Conservation (phyloP, 1,140 invertebrate species). For the Diabrotica undecimpunctata region DNA sequence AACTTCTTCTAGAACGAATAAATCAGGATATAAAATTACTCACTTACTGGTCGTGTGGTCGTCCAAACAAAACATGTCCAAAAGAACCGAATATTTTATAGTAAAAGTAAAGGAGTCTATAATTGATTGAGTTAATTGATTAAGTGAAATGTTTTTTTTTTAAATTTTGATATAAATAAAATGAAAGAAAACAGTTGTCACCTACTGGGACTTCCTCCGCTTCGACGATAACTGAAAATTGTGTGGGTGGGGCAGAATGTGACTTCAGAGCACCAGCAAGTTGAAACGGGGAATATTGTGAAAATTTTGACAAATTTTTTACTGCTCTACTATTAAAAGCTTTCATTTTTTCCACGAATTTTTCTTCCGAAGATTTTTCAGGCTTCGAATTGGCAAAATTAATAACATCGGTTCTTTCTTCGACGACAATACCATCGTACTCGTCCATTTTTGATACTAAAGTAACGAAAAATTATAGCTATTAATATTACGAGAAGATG, state of each 20-base stretch:
- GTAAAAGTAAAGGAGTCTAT: too few relatives aligned
- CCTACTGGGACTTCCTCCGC: constrained; percentile 37
- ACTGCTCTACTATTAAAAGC: constrained; percentile 12
- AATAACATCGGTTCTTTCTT: constrained; percentile 29
- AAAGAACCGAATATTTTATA: too few relatives aligned
- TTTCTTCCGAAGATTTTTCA: constrained; percentile 20
- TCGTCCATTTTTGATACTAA: constrained; percentile 18
- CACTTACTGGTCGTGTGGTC: too few relatives aligned
- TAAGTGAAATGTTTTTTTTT: too few relatives aligned
- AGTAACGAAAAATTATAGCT: not conserved
- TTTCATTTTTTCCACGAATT: constrained; percentile 22
- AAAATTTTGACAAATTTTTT: constrained; percentile 28
- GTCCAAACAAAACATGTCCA: too few relatives aligned
- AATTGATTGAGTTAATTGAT: too few relatives aligned
- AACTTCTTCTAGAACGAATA: too few relatives aligned
- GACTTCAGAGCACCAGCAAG: constrained; percentile 18
- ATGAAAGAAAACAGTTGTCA: constrained; percentile 8
- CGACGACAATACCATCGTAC: constrained; percentile 29
- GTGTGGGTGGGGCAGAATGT: constrained; percentile 27
- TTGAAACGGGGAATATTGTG: constrained; percentile 28
- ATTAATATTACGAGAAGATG: too few relatives aligned
- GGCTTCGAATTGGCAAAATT: constrained; percentile 19
- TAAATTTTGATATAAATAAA: too few relatives aligned
- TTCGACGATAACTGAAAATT: constrained; percentile 39
- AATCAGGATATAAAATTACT: too few relatives aligned